A percentile compares a stretch with the other conserved stretches of the same genome.
These are phyloP conservation scores for Drosophila chauvacae DNA, from an alignment of 1,140 invertebrate genomes.

Conservation along the genomic window DNA sequence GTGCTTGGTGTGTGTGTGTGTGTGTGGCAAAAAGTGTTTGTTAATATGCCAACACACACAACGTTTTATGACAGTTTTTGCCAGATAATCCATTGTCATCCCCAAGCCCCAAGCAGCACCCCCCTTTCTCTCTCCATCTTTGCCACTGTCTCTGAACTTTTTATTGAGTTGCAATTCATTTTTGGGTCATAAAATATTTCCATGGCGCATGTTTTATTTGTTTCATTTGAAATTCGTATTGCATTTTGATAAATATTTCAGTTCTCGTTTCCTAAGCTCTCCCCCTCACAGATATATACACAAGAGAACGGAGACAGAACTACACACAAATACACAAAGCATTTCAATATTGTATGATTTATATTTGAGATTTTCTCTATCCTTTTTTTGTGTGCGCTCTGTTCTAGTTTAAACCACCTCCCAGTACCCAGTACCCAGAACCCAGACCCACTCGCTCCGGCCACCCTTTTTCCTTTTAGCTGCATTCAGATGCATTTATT, in stretches of 20 bases:
- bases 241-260: conserved; percentile 76
- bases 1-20: conserved; percentile 11
- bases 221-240: conserved; percentile 60
- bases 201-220: conserved; percentile 71
- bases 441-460: not conserved
- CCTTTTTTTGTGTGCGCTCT: conserved; percentile 22
- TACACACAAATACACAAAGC: conserved; percentile 32
- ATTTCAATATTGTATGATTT: conserved; percentile 71
- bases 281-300: conserved; percentile 20
- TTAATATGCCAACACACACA: conserved; percentile 40
- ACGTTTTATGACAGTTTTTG: conserved; percentile 52
- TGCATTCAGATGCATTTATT: conserved; percentile 59
- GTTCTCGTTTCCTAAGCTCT: conserved; percentile 59
- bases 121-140: not conserved
- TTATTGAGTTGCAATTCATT: conserved; percentile 76
- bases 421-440: not conserved
- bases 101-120: not conserved
- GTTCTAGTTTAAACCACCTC: conserved; percentile 23
- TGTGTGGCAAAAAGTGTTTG: conserved; percentile 36
- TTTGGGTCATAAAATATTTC: conserved; percentile 61
- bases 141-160: conserved; percentile 25
- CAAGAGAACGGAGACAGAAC: not conserved
- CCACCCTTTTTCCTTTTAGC: conserved; percentile 18
- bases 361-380: conserved; percentile 54
- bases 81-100: conserved; percentile 38